Evolutionary conservation across 1,140 invertebrate genomes (phyloP), one percentile per base, ranked within the genome.

Genomic region (Caligus rogercresseyi): DNA sequence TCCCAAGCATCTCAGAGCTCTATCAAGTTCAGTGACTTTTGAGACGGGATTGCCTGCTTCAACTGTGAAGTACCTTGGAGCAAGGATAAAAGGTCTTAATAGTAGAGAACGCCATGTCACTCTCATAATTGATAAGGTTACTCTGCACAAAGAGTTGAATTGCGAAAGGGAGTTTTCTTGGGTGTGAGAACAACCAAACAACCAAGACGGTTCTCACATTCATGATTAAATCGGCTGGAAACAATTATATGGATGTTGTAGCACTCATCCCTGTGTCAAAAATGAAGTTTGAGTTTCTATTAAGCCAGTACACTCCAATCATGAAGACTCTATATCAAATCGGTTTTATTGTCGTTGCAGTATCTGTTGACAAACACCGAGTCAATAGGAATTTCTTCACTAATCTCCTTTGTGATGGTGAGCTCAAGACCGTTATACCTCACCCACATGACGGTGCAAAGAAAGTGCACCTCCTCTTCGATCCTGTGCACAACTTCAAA

Each of bases 401-500:
- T 21, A 43, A 43, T 7, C n/a, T 43, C 31, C n/a, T 43, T 43
- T 43, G 31, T 43, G 7, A n/a, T 43, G 31, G 31, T 43, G 31
- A 43, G 31, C 31, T 43, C 31, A 11, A 43, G 31, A 43, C 7
- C 31, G 7, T n/a, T 11, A 43, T 43, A 43, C 31, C 31, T 43
- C 31, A 43, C 31, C 31, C 31, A 43, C 31, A 43, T n/a, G n/a
- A 43, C 31, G n/a, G 31, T n/a, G n/a, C 31, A 43, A 43, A n/a
- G 31, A 43, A 43, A n/a, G 31, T 43, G 31, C 31, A 43, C n/a
- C 31, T 43, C 31, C 31, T 43, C 31, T 43, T 43, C 31, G 31
- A 43, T 43, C 7, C 54, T 20, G 54, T 56, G 54, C 54, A 16
- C 54, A 56, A 56, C 54, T 56, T 56, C 54, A 21, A 56, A 25